phyloP scores from a whole-genome alignment of 2,113 vertebrate species.

The Aythya baeri region DNA sequence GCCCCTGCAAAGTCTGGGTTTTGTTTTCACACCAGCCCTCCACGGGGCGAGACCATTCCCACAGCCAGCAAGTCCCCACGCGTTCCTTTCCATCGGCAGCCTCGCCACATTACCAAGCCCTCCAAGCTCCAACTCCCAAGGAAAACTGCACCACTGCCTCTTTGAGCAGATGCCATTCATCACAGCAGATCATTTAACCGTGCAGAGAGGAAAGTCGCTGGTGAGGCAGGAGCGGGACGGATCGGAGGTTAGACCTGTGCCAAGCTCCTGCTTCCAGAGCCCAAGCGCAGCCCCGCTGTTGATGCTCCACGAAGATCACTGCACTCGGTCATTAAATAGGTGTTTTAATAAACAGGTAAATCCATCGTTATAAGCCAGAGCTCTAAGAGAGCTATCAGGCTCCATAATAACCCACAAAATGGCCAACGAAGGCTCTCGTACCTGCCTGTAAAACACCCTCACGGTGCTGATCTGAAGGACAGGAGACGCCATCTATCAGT shows the following conservation, averaged over 20 bases:
- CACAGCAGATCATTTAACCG: background rate
- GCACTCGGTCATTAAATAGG: constrained; percentile 4
- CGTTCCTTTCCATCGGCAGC: background rate
- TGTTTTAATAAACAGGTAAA: constrained; percentile 27
- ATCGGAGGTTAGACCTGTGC: background rate
- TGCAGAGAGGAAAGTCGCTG: fast-evolving
- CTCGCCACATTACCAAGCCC: background rate
- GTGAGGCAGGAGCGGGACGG: background rate
- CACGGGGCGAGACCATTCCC: background rate
- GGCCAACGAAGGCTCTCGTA: background rate
- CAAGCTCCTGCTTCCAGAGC: background rate
- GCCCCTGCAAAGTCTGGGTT: background rate
- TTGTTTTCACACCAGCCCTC: background rate
- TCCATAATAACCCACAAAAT: background rate
- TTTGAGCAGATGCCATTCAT: fast-evolving
- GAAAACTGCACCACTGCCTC: background rate
- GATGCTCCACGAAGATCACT: too few species aligned
- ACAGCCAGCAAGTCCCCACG: background rate
- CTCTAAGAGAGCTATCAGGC: background rate
- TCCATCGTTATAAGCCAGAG: background rate
- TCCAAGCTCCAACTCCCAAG: background rate
- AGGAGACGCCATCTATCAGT: background rate
- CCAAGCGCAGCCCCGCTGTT: too few species aligned
- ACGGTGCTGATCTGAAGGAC: background rate
- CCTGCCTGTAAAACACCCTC: background rate